These are phyloP conservation scores for Tachuris rubrigastra DNA, from an alignment of 2,113 vertebrate species.

Conservation along the genomic window DNA sequence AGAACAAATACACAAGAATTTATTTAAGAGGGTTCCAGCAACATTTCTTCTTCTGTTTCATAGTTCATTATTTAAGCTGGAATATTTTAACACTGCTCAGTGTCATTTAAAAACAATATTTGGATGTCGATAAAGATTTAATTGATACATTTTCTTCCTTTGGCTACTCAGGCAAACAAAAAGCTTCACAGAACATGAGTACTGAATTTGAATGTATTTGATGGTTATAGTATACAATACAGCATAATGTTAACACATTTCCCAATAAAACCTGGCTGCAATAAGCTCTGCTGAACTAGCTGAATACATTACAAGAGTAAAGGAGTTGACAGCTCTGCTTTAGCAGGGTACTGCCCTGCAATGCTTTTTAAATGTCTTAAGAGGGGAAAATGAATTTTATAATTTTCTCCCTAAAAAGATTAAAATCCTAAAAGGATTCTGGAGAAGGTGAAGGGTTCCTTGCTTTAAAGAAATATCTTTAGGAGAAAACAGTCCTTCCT, in stretches of 20 bases:
- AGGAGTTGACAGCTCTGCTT: not conserved
- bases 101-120: not conserved
- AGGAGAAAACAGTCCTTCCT: not conserved
- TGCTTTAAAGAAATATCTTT: not conserved
- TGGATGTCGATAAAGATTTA: not conserved
- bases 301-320: not conserved
- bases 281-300: not conserved
- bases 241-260: not conserved
- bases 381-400: not conserved
- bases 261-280: not conserved
- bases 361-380: not conserved
- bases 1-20: not conserved
- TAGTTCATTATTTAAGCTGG: not conserved
- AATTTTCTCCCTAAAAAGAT: not conserved
- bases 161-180: not conserved
- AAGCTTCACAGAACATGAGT: not conserved
- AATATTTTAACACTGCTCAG: not conserved
- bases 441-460: not conserved
- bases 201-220: slow-evolving; percentile 15
- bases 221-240: not conserved
- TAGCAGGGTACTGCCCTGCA: not conserved
- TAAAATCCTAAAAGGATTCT: not conserved
- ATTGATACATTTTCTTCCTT: slow-evolving; percentile 3
- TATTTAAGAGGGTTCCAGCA: not conserved
- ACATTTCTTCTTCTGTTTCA: not conserved